Conservation (phyloP, 2,888 invertebrate genomes). For the Horisme vitalbata region DNA sequence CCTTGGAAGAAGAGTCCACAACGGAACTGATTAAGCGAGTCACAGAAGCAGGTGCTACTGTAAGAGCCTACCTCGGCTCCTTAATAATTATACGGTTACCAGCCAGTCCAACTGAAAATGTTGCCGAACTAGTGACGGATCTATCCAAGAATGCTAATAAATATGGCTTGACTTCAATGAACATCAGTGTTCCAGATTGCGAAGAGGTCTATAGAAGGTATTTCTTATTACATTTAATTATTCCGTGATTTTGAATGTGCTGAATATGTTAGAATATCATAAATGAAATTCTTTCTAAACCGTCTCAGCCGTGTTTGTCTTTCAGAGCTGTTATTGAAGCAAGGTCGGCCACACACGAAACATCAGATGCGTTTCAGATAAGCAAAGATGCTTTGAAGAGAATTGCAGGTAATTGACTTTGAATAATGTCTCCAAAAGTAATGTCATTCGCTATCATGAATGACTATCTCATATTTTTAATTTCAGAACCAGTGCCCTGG, state of each 20-base stretch:
- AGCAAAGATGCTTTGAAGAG: constrained; percentile 41
- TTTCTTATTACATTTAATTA: too few species aligned
- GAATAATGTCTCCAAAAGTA: neutral
- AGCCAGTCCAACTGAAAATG: constrained; percentile 50
- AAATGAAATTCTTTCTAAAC: neutral
- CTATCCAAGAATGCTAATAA: constrained; percentile 42
- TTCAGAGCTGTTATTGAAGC: constrained; percentile 54
- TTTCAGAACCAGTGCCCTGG: constrained; percentile 49
- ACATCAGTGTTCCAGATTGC: constrained; percentile 63
- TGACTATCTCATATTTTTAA: constrained; percentile 3
- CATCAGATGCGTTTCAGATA: constrained; percentile 13
- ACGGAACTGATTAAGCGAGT: constrained; percentile 43
- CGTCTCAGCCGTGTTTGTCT: too few species aligned
- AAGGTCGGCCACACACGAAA: constrained; percentile 31
- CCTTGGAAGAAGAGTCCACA: constrained; percentile 37
- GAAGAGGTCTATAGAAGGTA: constrained; percentile 68
- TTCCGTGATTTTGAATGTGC: too few species aligned
- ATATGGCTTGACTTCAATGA: constrained; percentile 58
- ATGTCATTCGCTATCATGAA: neutral
- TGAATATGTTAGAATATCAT: too few species aligned
- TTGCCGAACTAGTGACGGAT: constrained; percentile 53
- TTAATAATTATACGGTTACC: constrained; percentile 61
- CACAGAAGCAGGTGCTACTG: constrained; percentile 46
- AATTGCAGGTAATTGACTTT: constrained; percentile 38
- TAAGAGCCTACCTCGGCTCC: constrained; percentile 62